These are phyloP conservation scores for Pagrus major DNA, from an alignment of 2,113 vertebrate species.

Conservation along the genomic window DNA sequence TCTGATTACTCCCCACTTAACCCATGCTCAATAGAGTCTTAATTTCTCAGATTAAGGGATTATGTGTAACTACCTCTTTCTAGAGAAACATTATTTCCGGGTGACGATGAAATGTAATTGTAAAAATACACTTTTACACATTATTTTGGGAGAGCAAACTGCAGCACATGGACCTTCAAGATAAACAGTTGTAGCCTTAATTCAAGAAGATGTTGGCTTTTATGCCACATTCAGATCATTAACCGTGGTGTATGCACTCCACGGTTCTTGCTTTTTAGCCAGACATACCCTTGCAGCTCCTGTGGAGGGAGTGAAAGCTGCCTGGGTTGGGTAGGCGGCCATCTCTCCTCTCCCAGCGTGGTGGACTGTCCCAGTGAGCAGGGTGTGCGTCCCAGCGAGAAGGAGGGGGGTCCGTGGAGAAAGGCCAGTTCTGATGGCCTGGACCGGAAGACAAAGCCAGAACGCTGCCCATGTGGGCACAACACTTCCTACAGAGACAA, in stretches of 20 bases:
- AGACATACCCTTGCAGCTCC: constrained; percentile 91
- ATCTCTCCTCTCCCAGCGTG: constrained; percentile 86
- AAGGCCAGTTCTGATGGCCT: constrained; percentile 84
- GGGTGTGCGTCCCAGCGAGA: constrained; percentile 82
- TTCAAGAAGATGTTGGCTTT: not conserved
- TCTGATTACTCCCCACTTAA: no score
- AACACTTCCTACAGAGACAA: constrained; percentile 52
- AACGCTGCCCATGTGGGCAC: constrained; percentile 89
- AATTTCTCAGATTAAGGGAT: not conserved
- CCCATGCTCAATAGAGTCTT: no score
- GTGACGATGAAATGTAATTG: no score
- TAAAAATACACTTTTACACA: no score
- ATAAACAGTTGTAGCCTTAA: not conserved
- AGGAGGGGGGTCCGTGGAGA: constrained; percentile 78
- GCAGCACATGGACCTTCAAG: not conserved
- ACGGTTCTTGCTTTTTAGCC: not conserved
- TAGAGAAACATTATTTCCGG: no score
- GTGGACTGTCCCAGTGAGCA: constrained; percentile 79
- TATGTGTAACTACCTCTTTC: not conserved
- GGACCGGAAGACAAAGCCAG: constrained; percentile 86
- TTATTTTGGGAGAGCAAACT: no score
- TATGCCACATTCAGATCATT: not conserved
- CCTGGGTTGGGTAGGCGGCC: constrained; percentile 91
- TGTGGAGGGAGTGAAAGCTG: constrained; percentile 93
- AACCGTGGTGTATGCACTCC: no score